Base-by-base conservation (phyloP, 2,797 vertebrate species). In the Chiloscyllium punctatum region DNA sequence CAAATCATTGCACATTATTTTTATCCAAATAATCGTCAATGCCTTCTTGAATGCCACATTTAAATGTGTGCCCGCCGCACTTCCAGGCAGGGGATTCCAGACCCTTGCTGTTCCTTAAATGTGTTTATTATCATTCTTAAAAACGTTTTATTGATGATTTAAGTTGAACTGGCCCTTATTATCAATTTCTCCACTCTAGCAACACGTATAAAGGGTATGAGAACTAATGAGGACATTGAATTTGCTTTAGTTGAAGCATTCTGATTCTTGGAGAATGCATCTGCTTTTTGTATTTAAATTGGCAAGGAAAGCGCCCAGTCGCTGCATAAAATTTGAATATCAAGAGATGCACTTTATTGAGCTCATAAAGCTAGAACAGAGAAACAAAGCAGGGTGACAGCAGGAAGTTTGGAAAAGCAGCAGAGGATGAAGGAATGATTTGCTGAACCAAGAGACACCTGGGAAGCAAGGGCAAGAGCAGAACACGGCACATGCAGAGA, bases 331-430 rank as follows among this genome's bases (percentile, higher is more conserved):
- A 25, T 23, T 87, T 53, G 11, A 48, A 87, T 53, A 51, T 57
- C 51, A 57, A 57, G 86, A 53, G 86, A 88, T 53, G 11, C 25
- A 27, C 4, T 88, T 51, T 87, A 30, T 51, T 57, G 48, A 88
- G 27, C 25, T 88, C 86, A 88, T 15, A 57, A 88, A 88, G 51
- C 8, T 96, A 90, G 82, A 96, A 48, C 91, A 53, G 84, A 77
- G 2, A 87, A 87, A 15, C 18, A 74, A 95, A 95, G 21, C 69
- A 9, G 33, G 7, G 6, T 42, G 94, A 6, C 68, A 96, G 79
- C 94, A 57, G 6, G 13, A 86, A 23, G 84, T 0, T 92, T 1
- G 91, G 21, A 96, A 16, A 77, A 68, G 95, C 51, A 53, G 48
- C 48, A 88, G 27, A 57, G 27, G 11, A 23, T 9, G 37, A n/a